phyloP scores from a whole-genome alignment of 2,888 invertebrate species.

The Sycophila texana region DNA sequence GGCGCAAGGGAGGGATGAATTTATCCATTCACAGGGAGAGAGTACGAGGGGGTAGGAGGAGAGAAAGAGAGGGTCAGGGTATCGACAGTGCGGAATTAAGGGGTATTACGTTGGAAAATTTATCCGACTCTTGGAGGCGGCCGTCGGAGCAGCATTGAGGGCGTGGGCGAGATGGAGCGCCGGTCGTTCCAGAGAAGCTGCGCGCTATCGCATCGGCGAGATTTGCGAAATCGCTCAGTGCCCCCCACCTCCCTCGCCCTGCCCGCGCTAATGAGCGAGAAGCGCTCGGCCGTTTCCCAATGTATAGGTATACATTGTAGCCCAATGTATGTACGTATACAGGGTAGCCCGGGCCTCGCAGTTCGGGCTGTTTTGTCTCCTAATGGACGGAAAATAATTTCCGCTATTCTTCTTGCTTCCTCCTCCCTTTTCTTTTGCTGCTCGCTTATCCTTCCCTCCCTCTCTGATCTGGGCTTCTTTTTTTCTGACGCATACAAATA shows the following conservation, averaged over 20 bases:
- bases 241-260: neutral
- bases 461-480: neutral
- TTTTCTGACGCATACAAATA: neutral
- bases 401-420: constrained; percentile 20
- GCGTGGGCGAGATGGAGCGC: constrained; percentile 26
- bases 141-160: neutral
- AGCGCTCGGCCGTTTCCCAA: neutral
- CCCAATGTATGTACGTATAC: neutral
- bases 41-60: too few relatives aligned
- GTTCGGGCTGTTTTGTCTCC: constrained; percentile 29
- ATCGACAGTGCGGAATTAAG: constrained; percentile 55
- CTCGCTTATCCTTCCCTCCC: neutral
- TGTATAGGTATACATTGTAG: neutral
- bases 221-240: constrained; percentile 47
- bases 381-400: constrained; percentile 46
- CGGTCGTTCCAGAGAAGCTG: constrained; percentile 31
- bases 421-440: neutral
- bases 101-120: constrained; percentile 53
- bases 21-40: constrained; percentile 28
- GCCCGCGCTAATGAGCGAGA: constrained; percentile 35
- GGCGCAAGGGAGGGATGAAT: constrained; percentile 13
- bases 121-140: constrained; percentile 43
- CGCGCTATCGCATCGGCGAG: constrained; percentile 32
- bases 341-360: too few relatives aligned
- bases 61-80: constrained; percentile 9